phyloP scores from a whole-genome alignment of 2,113 vertebrate genomes.

The Leucopsar rothschildi region DNA sequence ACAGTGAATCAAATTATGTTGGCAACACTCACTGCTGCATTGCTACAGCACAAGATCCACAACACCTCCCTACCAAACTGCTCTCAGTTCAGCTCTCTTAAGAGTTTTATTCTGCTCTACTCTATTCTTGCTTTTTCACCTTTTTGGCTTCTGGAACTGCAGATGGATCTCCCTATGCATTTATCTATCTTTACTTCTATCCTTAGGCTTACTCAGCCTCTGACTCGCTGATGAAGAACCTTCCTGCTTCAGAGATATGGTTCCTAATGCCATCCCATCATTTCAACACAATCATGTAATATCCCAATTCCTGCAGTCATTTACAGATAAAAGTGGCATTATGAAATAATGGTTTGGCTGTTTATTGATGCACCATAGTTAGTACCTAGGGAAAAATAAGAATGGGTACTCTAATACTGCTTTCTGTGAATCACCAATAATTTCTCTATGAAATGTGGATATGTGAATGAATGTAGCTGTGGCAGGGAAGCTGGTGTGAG shows the following conservation, averaged over 20 bases:
- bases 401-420: background rate
- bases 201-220: background rate
- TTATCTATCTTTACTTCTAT: background rate
- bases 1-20: background rate
- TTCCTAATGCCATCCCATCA: background rate
- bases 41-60: background rate
- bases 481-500: background rate
- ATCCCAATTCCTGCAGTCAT: background rate
- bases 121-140: background rate
- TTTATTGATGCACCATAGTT: background rate
- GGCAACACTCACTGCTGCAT: background rate
- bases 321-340: background rate
- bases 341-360: background rate
- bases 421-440: background rate
- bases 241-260: background rate
- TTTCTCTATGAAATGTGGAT: background rate
- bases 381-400: background rate
- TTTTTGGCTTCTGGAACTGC: background rate
- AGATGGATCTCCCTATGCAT: background rate
- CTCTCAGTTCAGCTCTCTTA: background rate
- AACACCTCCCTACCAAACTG: background rate
- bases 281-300: background rate
- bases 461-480: background rate
- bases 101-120: background rate
- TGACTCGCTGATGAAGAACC: background rate